Evolutionary conservation across 2,888 invertebrate genomes (phyloP), one percentile per base, ranked within the genome.

Genomic region (Pachycephus smyrnensis): DNA sequence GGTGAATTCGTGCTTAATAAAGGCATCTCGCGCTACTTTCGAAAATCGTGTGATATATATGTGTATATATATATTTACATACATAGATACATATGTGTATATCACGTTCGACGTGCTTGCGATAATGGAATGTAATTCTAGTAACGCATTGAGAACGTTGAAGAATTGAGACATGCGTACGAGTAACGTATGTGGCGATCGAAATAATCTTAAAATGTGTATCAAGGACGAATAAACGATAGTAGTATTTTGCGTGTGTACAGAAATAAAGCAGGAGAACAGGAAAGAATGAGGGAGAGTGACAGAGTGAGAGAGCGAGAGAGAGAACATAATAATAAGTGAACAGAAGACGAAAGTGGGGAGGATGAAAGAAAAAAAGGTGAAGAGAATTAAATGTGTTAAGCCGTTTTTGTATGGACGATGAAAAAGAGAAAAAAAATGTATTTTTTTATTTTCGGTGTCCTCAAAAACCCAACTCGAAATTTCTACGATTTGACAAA

Each of bases 381-480:
- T 80, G 80, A 77, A 68, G 80, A 78, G 80, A 79, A 80, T 82
- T 82, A 83, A 82, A 81, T 83, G 84, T 84, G 82, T 86, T 85
- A 84, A 83, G 79, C 82, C 84, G 83, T 88, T 89, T 90, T 89
- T 89, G 85, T 89, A 87, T 86, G 85, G 80, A 86, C 83, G 83
- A 87, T 78, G 83, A 76, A 82, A 85, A 82, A 84, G 81, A 77
- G 79, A 68, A 80, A 80, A 74, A 82, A 85, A 86, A 82, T 86
- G 85, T 89, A 88, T 88, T 88, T 89, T 88, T 86, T 88, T 88
- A 88, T 87, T 88, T 89, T 89, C 84, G 79, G 86, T 82, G 79
- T 84, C 80, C 82, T 81, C 55, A 55, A 55, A 23, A 55, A 55
- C 55, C 55, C 23, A 55, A 23, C 55, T 55, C 55, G 55, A 55